These are phyloP conservation scores for Furnarius figulus DNA, from an alignment of 2,113 vertebrate genomes.

Conservation along the genomic window DNA sequence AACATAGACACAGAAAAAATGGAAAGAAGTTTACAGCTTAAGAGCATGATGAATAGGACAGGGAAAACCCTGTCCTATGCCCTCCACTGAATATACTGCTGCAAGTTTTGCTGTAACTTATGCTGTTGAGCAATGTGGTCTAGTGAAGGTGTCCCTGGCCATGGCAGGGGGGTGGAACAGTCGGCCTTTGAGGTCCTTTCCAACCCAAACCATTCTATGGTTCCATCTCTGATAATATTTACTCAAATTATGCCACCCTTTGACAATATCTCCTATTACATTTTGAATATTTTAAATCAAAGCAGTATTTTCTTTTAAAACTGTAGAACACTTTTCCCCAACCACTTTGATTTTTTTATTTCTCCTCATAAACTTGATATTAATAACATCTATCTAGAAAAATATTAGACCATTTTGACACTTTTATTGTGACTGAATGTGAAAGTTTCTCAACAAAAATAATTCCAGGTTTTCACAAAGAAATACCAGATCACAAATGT, in stretches of 20 bases:
- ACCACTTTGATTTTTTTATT: neutral
- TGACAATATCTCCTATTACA: neutral
- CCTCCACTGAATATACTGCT: neutral
- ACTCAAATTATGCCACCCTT: neutral
- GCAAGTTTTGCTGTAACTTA: neutral
- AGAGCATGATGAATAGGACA: neutral
- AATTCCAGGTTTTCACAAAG: neutral
- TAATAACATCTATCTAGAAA: neutral
- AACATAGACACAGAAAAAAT: neutral
- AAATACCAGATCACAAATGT: neutral
- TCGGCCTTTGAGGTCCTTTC: neutral
- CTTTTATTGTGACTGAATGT: neutral
- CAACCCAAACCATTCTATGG: neutral
- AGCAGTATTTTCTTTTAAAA: neutral
- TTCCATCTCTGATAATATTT: neutral
- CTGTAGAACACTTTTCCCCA: neutral
- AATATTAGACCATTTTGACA: neutral
- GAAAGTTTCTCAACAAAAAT: neutral
- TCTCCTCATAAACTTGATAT: neutral
- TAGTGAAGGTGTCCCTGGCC: neutral
- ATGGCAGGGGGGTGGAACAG: neutral
- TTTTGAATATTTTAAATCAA: neutral
- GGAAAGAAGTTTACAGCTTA: neutral
- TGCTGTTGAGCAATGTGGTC: neutral
- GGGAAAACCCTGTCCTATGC: neutral